Base-by-base conservation (phyloP, 2,888 invertebrate species). In the Tachina grossa region DNA sequence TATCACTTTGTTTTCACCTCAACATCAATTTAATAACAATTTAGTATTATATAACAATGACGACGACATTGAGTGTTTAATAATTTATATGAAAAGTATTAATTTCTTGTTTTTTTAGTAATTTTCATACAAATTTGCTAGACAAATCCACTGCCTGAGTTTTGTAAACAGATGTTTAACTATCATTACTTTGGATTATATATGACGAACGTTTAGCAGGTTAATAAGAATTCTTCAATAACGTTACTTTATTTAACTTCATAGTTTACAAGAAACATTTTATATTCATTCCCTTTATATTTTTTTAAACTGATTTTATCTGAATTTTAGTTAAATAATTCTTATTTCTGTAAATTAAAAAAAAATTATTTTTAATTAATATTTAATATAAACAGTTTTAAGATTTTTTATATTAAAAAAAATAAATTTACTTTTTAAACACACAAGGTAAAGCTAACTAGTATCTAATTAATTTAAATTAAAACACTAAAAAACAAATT, bases 361-460 rank as follows among this genome's bases (percentile, higher is more conserved):
- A 5, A 39, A 53, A 75, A 69, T 68, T 80, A 49, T 43, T 74
- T 80, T 83, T 31, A 75, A 79, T 79, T 81, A 79, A 79, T 80
- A 85, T 75, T 68, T 61, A 68, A 75, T 61, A 75, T 51, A 81
- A 61, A 69, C 81, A 83, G 72, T 71, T 83, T 85, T 79, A 83
- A 76, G 66, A 83, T 85, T 81, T 74, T 85, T 76, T 88, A 87
- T 87, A 87, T 87, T 87, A 87, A 87, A 87, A 87, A 31, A 87
- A 72, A 87, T 87, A 83, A 82, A 83, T 78, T 78, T 83, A 83
- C 61, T 87, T 84, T 80, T 83, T 80, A 85, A 82, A 79, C 82
- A 85, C 81, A 85, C 85, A 85, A 85, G 85, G 85, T 83, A 80
- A 85, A 76, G 85, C 85, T 85, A 83, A 85, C 83, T 83, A 85